phyloP scores from a whole-genome alignment of 2,113 vertebrate species.

The Pyrgilauda ruficollis region DNA sequence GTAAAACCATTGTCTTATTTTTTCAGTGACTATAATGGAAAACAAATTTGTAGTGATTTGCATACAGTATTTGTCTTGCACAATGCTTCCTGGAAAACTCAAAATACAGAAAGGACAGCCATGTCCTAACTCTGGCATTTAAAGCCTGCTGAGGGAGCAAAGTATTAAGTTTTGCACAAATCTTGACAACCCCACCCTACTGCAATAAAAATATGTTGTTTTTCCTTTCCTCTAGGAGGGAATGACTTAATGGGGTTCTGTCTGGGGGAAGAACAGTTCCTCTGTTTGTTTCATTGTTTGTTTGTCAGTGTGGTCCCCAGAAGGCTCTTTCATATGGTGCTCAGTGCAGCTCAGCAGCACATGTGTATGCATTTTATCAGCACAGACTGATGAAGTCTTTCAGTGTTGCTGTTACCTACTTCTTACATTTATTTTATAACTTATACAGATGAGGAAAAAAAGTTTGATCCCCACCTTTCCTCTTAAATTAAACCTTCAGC shows the following conservation, averaged over 20 bases:
- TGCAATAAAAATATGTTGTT: slow-evolving; percentile 18
- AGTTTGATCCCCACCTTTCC: not conserved
- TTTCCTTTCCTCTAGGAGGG: slow-evolving; percentile 1
- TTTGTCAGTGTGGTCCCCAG: not conserved
- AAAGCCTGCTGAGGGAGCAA: not conserved
- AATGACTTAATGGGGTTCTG: slow-evolving; percentile 9
- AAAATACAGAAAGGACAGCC: not conserved
- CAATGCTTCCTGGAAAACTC: not conserved
- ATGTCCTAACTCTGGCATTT: not conserved
- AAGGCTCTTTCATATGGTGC: not conserved
- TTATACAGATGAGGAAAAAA: not conserved
- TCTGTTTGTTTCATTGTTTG: not conserved
- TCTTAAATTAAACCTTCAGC: not conserved
- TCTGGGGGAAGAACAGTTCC: not conserved
- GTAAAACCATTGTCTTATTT: not conserved
- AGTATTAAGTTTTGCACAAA: not conserved
- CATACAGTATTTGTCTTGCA: not conserved
- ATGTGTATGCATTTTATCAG: not conserved
- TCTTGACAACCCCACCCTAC: slow-evolving; percentile 11
- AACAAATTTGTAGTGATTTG: not conserved
- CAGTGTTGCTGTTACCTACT: not conserved
- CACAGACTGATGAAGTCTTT: not conserved
- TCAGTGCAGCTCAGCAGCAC: not conserved
- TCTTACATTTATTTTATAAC: not conserved
- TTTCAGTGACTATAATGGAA: not conserved